These are phyloP conservation scores for Hypotaenidia philippensis DNA, from an alignment of 2,797 vertebrate species.

Conservation along the genomic window DNA sequence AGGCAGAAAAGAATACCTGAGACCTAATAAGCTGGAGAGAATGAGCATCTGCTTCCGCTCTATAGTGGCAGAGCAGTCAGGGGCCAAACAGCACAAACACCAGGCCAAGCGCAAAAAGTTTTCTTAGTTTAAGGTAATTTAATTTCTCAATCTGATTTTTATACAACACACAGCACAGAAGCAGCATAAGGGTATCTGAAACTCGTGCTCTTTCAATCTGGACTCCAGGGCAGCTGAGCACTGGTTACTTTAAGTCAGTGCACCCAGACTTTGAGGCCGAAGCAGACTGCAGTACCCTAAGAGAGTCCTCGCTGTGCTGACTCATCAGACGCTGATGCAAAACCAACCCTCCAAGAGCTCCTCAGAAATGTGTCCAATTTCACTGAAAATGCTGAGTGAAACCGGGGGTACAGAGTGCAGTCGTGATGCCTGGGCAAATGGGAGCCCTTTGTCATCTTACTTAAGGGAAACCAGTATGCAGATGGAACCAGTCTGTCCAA, in stretches of 20 bases:
- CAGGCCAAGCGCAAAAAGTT: not conserved
- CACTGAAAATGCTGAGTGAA: not conserved
- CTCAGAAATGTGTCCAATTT: not conserved
- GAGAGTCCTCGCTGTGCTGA: not conserved
- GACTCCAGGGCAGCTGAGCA: not conserved
- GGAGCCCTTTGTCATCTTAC: not conserved
- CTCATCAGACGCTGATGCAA: not conserved
- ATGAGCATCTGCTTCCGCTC: not conserved
- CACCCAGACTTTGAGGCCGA: not conserved
- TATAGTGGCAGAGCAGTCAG: not conserved
- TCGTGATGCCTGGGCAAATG: accelerated
- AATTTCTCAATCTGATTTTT: not conserved
- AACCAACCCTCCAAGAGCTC: not conserved
- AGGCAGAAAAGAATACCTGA: not conserved
- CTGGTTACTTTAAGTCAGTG: not conserved
- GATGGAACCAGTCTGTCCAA: not conserved
- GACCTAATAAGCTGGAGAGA: not conserved
- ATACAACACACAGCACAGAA: not conserved
- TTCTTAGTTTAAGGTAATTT: not conserved
- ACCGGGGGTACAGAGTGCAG: not conserved
- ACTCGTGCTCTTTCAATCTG: not conserved
- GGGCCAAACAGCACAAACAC: not conserved
- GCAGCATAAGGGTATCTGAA: not conserved
- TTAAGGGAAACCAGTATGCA: not conserved
- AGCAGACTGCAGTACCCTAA: accelerated